Evolutionary conservation across 2,113 vertebrate species (phyloP).

Genomic region (Equus quagga): DNA sequence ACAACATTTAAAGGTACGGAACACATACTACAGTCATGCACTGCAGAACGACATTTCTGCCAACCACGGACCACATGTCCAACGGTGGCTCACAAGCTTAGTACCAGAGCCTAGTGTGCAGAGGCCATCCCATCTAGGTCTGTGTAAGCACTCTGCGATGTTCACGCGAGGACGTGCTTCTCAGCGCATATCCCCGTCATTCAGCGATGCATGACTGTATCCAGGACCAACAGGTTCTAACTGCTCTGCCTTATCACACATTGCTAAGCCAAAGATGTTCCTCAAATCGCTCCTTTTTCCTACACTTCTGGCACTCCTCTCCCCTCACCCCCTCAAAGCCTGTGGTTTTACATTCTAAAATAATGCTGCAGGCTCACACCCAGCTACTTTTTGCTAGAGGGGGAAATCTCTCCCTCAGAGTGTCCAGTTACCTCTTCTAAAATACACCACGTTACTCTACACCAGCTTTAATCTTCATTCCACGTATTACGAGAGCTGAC

Average conservation of each 20-base stretch:
- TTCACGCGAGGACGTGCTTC: too few species aligned
- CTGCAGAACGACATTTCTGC: too few species aligned
- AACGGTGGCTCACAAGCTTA: too few species aligned
- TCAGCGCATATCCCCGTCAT: too few species aligned
- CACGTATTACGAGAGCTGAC: neutral
- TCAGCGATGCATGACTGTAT: too few species aligned
- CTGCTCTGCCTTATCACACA: constrained; percentile 78
- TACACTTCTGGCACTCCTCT: constrained; percentile 24
- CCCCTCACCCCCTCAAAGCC: constrained; percentile 55
- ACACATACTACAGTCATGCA: constrained; percentile 69
- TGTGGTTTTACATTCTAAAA: constrained; percentile 79
- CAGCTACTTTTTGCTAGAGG: constrained; percentile 46
- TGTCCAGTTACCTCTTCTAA: neutral
- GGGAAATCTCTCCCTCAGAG: neutral
- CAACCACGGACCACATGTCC: too few species aligned
- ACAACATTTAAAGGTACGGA: constrained; percentile 85
- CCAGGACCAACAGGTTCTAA: constrained; percentile 77
- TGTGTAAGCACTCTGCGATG: too few species aligned
- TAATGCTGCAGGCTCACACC: constrained; percentile 77
- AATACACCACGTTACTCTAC: neutral
- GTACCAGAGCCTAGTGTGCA: too few species aligned
- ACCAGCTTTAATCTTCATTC: neutral
- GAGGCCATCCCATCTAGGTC: too few species aligned
- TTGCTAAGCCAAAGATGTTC: constrained; percentile 78
- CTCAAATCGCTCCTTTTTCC: constrained; percentile 57